Evolutionary conservation across 2,113 vertebrate species (phyloP).

Genomic region (Pampusana beccarii): DNA sequence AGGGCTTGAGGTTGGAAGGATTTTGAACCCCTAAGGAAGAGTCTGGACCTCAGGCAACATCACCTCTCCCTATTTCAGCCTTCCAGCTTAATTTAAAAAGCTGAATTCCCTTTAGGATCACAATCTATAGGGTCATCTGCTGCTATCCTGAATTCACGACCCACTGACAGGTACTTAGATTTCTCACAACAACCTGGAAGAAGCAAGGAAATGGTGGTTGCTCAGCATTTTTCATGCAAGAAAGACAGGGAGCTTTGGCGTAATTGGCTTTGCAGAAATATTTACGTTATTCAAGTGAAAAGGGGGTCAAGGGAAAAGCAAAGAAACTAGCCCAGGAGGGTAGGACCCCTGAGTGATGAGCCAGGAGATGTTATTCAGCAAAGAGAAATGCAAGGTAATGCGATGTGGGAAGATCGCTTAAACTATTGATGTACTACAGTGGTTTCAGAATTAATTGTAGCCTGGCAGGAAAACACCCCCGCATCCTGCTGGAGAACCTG

Average conservation of each 20-base stretch:
- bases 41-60: background rate
- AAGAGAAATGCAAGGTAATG: conserved; percentile 21
- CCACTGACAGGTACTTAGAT: fast-evolving
- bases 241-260: background rate
- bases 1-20: background rate
- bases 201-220: background rate
- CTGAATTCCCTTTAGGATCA: background rate
- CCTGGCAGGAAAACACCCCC: conserved; percentile 60
- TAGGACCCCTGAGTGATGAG: background rate
- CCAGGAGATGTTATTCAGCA: conserved; percentile 1
- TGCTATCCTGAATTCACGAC: background rate
- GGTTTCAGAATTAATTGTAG: conserved; percentile 67
- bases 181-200: background rate
- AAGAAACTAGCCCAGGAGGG: background rate
- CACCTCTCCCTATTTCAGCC: background rate
- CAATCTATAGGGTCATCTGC: fast-evolving
- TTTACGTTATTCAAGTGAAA: background rate
- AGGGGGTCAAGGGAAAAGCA: background rate
- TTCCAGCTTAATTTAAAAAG: background rate
- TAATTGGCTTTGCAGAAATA: background rate
- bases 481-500: conserved; percentile 56
- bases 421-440: conserved; percentile 55
- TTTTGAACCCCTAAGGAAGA: background rate
- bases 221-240: background rate
- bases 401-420: conserved; percentile 9